A percentile compares a stretch with the other conserved stretches of the same genome.
Evolutionary conservation across 2,113 vertebrate species (phyloP).

Genomic region (Hemiscyllium ocellatum): DNA sequence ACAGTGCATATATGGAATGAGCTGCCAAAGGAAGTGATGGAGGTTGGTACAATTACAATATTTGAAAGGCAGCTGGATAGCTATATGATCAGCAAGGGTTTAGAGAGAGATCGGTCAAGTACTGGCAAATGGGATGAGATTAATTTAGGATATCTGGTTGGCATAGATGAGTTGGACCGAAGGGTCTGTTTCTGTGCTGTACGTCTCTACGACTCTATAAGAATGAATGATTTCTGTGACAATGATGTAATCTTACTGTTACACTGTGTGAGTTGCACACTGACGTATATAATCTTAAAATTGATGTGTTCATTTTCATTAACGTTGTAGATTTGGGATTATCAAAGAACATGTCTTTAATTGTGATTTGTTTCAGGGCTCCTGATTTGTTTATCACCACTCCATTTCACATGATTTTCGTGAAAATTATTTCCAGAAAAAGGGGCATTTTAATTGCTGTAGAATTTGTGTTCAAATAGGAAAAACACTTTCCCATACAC

Average conservation of each 20-base stretch:
- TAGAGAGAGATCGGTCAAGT: too few relatives aligned
- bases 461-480: not conserved
- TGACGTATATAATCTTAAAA: not conserved
- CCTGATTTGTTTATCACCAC: not conserved
- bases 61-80: too few relatives aligned
- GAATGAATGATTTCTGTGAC: not conserved
- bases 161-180: too few relatives aligned
- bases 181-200: too few relatives aligned
- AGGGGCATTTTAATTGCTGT: not conserved
- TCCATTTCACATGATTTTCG: not conserved
- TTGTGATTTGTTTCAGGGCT: not conserved
- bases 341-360: not conserved
- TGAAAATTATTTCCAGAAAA: not conserved
- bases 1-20: too few relatives aligned
- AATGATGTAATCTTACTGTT: not conserved
- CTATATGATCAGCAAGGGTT: too few relatives aligned
- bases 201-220: too few relatives aligned
- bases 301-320: not conserved
- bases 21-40: too few relatives aligned
- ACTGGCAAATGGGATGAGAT: too few relatives aligned
- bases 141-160: too few relatives aligned
- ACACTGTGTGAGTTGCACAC: not conserved
- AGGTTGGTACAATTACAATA: too few relatives aligned
- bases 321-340: not conserved
- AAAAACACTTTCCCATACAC: not conserved